Percentiles rank a stretch among this genome's conserved stretches.
These are phyloP conservation scores for Mercenaria mercenaria DNA, from an alignment of 1,140 invertebrate species.

Conservation along the genomic window DNA sequence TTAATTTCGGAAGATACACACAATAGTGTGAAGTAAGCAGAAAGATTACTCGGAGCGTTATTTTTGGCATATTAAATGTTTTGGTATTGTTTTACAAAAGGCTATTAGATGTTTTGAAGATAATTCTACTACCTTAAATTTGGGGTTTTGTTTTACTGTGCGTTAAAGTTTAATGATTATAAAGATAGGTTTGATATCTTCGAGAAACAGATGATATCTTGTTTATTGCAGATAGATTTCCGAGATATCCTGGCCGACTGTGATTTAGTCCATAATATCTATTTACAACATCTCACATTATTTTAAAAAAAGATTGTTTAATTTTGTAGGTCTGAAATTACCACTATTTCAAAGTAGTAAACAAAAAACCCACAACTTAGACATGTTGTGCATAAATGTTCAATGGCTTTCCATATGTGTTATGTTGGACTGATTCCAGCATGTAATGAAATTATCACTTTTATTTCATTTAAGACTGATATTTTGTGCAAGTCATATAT, in stretches of 20 bases:
- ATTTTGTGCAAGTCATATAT: no score
- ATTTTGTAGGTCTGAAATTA: neutral
- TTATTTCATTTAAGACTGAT: no score
- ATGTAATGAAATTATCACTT: no score
- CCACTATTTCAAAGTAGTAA: no score
- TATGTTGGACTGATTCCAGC: no score
- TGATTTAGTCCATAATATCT: neutral
- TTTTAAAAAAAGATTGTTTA: neutral
- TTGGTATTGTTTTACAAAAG: neutral
- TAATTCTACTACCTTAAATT: slow-evolving; percentile 11
- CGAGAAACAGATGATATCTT: slow-evolving; percentile 43
- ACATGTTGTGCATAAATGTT: no score
- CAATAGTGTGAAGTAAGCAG: slow-evolving; percentile 18
- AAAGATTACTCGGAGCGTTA: neutral
- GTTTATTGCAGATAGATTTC: slow-evolving; percentile 38
- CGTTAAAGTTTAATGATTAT: slow-evolving; percentile 20
- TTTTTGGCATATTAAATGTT: slow-evolving; percentile 45
- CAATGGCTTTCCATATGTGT: no score
- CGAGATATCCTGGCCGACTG: neutral
- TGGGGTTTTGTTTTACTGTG: slow-evolving; percentile 40
- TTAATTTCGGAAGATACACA: neutral
- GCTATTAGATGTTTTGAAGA: slow-evolving; percentile 40
- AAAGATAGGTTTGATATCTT: neutral
- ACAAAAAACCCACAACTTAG: no score
- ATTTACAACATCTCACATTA: neutral